Conservation (phyloP, 2,113 vertebrate species). For the Scatophagus argus region DNA sequence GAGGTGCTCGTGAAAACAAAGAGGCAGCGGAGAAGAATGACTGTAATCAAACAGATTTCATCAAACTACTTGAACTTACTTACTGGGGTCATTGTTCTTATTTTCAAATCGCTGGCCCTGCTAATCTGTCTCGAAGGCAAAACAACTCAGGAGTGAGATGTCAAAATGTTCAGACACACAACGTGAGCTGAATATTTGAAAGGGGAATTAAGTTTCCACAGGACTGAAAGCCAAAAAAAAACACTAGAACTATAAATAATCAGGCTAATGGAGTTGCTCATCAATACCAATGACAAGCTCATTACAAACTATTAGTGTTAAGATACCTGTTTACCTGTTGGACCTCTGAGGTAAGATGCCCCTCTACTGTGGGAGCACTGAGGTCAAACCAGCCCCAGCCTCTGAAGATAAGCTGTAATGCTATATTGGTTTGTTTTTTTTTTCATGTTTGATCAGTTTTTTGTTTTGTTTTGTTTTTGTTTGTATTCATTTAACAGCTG, state of each 20-base stretch:
- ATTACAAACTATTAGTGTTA: neutral
- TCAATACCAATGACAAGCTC: neutral
- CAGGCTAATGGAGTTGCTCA: neutral
- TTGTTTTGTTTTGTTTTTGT: too few relatives aligned
- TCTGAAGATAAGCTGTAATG: too few relatives aligned
- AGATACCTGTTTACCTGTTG: neutral
- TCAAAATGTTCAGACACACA: slow-evolving; percentile 58
- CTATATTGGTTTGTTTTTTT: too few relatives aligned
- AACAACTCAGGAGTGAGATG: slow-evolving; percentile 58
- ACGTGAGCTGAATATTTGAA: slow-evolving; percentile 53
- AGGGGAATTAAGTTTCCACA: slow-evolving; percentile 33
- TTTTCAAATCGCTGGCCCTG: slow-evolving; percentile 39
- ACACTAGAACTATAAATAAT: slow-evolving; percentile 41
- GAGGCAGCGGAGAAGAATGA: slow-evolving; percentile 37
- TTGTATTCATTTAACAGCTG: too few relatives aligned
- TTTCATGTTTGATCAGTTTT: too few relatives aligned
- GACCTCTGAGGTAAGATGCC: neutral
- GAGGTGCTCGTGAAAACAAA: slow-evolving; percentile 50
- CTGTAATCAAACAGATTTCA: slow-evolving; percentile 66
- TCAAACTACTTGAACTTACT: slow-evolving; percentile 62
- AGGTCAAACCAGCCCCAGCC: too few relatives aligned
- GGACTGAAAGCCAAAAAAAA: slow-evolving; percentile 25
- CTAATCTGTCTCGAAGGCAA: slow-evolving; percentile 65
- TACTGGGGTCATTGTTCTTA: slow-evolving; percentile 40
- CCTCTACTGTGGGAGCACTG: neutral